phyloP scores from a whole-genome alignment of 2,113 vertebrate genomes.

The Aegypius monachus region DNA sequence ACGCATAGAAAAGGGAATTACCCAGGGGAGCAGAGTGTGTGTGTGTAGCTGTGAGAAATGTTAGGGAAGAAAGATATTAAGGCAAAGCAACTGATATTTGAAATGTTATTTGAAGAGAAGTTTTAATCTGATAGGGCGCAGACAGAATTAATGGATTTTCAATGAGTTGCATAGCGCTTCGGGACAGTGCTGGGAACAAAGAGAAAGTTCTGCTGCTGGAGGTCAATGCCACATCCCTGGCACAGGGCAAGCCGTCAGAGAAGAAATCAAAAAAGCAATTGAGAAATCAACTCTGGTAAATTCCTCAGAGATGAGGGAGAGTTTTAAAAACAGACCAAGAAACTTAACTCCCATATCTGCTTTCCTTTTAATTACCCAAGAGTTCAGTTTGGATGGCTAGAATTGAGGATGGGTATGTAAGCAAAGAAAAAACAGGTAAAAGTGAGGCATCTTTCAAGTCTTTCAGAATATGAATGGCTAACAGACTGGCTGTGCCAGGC shows the following conservation, averaged over 20 bases:
- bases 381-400: not conserved
- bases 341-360: accelerated
- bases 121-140: constrained; percentile 4
- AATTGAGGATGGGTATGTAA: not conserved
- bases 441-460: not conserved
- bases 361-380: not conserved
- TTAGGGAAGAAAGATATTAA: constrained; percentile 33
- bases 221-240: not conserved
- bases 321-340: not conserved
- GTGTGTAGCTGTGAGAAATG: not conserved
- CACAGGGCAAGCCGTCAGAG: not conserved
- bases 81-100: not conserved
- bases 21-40: not conserved
- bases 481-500: not conserved
- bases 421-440: not conserved
- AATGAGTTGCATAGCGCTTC: not conserved
- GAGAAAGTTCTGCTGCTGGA: not conserved
- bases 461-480: not conserved
- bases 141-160: constrained; percentile 2
- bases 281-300: not conserved
- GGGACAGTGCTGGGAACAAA: not conserved
- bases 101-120: constrained; percentile 25
- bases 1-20: not conserved
- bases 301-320: not conserved
- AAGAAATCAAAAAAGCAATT: not conserved